Evolutionary conservation across 2,797 vertebrate species (phyloP), one percentile per base, ranked within the genome.

Genomic region (Lophius americanus): DNA sequence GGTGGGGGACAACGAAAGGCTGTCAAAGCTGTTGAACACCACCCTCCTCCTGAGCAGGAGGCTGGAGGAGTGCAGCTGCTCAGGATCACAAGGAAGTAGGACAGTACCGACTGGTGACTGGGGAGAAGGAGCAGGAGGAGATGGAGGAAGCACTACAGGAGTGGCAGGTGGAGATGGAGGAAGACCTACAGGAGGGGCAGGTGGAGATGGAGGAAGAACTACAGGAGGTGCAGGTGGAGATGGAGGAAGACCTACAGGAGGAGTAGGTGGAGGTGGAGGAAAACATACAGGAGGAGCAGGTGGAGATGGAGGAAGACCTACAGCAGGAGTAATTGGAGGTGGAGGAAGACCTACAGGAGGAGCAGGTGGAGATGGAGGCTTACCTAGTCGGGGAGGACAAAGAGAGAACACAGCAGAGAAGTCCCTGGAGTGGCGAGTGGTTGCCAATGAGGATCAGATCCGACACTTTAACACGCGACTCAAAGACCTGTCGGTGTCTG

Each of bases 401-500:
- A 64, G n/a, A 51, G 75, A 88, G 6, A 82, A 86, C 0, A 76
- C 90, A 32, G 85, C 89, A 5, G 85, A 95, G 54, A 92, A 91
- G 23, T 94, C 93, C 51, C 75, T 98, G 79, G 94, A 94, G 67
- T 95, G 86, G 89, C 93, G 94, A 73, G 92, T 97, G 6, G 77
- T 95, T 13, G 92, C 94, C 44, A 91, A 91, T 0, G 95, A 97
- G 68, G 92, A 88, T 5, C 84, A 94, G 56, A 94, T 97, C 55
- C 89, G 23, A 37, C 88, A 88, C 52, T 91, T 95, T 55, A 91
- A 90, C 81, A 94, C 94, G 1, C 80, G 49, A 41, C 78, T 97
- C 32, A 94, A 91, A 80, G 91, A 95, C 70, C 84, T 96, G 42
- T 92, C 91, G 0, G 79, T 92, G 9, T 92, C 94, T 0, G 94